Evolutionary conservation across 2,888 invertebrate species (phyloP).

Genomic region (Dicranocentrus wangi): DNA sequence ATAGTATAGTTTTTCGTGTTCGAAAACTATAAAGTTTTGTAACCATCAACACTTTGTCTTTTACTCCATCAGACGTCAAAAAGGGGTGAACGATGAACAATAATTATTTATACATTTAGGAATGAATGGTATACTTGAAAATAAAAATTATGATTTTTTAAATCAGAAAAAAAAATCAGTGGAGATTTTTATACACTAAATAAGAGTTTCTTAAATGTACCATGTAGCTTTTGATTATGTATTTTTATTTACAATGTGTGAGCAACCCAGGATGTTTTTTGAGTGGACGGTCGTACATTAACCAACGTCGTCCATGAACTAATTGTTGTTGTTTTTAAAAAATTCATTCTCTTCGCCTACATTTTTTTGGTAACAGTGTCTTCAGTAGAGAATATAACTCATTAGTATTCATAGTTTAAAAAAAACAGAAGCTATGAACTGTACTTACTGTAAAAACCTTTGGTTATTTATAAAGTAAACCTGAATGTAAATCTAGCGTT

Average conservation of each 20-base stretch:
- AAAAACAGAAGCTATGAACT: neutral
- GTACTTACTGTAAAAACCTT: neutral
- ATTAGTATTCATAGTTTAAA: neutral
- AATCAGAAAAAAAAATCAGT: neutral
- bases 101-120: conserved; percentile 24
- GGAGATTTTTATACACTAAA: neutral
- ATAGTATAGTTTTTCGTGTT: too few species aligned
- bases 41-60: neutral
- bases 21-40: too few species aligned
- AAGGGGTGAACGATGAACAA: neutral
- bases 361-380: conserved; percentile 25
- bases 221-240: neutral
- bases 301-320: conserved; percentile 17
- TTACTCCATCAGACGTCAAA: conserved; percentile 34
- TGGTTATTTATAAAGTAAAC: neutral
- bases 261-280: conserved; percentile 59
- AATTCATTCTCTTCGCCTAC: too few species aligned
- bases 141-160: neutral
- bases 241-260: conserved; percentile 59
- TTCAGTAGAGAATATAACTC: neutral
- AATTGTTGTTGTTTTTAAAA: too few species aligned
- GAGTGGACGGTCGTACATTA: conserved; percentile 29
- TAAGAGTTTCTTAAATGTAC: neutral
- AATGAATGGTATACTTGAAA: conserved; percentile 40
- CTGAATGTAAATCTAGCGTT: neutral